Conservation (phyloP, 1,140 invertebrate species). For the Pemphigus obesinymphae region DNA sequence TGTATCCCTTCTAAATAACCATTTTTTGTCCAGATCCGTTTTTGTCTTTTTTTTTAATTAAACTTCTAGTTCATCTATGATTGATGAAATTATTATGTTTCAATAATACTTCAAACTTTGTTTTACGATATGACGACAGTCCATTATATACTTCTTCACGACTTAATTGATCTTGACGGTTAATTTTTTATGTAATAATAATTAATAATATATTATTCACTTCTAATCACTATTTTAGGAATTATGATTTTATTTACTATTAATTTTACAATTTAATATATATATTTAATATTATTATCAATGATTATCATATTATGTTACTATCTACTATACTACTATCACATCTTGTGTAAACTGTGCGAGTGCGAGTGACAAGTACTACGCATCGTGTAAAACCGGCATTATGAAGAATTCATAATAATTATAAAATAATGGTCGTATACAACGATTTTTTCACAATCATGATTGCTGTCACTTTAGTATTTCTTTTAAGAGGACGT, state of each 20-base stretch:
- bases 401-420: too few species aligned
- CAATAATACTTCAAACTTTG: neutral
- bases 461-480: too few species aligned
- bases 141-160: neutral
- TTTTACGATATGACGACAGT: neutral
- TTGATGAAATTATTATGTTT: neutral
- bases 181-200: too few species aligned
- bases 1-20: neutral
- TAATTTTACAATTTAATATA: too few species aligned
- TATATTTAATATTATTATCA: neutral
- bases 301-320: neutral
- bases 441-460: too few species aligned
- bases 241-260: too few species aligned
- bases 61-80: conserved; percentile 3
- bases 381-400: neutral
- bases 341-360: neutral
- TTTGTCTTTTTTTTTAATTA: neutral
- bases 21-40: neutral
- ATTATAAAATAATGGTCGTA: too few species aligned
- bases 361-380: neutral
- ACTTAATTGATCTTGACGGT: too few species aligned
- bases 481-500: too few species aligned
- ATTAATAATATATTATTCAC: too few species aligned
- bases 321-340: conserved; percentile 2
- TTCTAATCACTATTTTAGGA: too few species aligned